Conservation (phyloP, 2,797 vertebrate species). For the Myotis pilosus region DNA sequence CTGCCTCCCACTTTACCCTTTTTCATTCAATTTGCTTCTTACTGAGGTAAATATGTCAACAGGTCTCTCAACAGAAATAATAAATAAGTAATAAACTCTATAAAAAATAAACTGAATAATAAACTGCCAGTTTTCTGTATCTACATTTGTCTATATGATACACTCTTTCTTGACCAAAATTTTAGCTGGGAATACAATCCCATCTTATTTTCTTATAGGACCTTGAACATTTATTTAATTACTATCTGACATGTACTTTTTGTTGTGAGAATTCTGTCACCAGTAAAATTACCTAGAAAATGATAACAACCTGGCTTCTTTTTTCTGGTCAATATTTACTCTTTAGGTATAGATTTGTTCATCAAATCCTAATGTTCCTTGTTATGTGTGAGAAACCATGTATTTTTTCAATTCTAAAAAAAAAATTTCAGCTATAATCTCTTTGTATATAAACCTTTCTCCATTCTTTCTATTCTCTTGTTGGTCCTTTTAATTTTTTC, state of each 20-base stretch:
- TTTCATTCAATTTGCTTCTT: not conserved
- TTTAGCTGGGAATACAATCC: not conserved
- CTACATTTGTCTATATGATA: not conserved
- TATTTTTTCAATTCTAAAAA: constrained; percentile 22
- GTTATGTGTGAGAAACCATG: not conserved
- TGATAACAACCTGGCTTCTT: not conserved
- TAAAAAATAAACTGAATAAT: not conserved
- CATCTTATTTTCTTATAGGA: not conserved
- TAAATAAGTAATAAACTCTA: not conserved
- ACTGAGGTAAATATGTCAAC: not conserved
- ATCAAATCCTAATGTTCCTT: constrained; percentile 8
- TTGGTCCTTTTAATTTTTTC: constrained; percentile 14
- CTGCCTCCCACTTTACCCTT: not conserved
- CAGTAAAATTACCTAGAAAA: constrained; percentile 14
- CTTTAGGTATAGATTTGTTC: not conserved
- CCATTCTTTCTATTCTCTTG: not conserved
- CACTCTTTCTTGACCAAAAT: not conserved
- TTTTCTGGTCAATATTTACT: not conserved
- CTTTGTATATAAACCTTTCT: not conserved
- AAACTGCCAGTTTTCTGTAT: not conserved
- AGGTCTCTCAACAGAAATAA: constrained; percentile 8
- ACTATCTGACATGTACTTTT: not conserved
- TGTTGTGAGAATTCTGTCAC: not conserved
- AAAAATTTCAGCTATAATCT: not conserved
- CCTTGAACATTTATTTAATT: not conserved